A percentile compares a stretch with the other conserved stretches of the same genome.
These are phyloP conservation scores for Trachelus troglodyta DNA, from an alignment of 2,888 invertebrate genomes.

Conservation along the genomic window DNA sequence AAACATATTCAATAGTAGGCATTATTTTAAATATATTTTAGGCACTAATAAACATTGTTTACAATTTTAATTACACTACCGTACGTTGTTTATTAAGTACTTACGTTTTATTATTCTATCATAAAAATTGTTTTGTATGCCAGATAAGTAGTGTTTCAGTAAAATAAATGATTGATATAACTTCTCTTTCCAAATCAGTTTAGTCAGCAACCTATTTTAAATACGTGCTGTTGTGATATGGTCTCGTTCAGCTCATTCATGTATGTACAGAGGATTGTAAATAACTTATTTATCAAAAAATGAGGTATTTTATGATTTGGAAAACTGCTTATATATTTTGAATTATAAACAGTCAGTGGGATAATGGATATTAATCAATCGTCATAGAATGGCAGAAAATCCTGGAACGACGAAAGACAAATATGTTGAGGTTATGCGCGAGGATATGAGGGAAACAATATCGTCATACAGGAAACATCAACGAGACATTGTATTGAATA, in stretches of 20 bases:
- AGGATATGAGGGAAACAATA: slow-evolving; percentile 39
- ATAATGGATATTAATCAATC: background rate
- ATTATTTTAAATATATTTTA: background rate
- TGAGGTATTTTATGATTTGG: background rate
- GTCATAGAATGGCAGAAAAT: background rate
- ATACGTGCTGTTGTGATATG: no score
- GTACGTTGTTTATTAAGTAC: background rate
- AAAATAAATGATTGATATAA: background rate
- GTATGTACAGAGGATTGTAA: background rate
- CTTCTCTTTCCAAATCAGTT: no score
- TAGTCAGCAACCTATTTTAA: no score
- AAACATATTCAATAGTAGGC: background rate
- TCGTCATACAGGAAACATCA: slow-evolving; percentile 41
- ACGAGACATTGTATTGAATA: slow-evolving; percentile 40
- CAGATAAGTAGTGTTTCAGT: background rate
- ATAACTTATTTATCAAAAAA: background rate
- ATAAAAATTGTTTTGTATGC: background rate
- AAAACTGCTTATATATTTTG: background rate
- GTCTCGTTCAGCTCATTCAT: background rate
- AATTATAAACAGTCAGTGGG: background rate
- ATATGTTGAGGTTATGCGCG: slow-evolving; percentile 38
- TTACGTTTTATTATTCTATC: background rate
- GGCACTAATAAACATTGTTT: background rate
- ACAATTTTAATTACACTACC: no score
- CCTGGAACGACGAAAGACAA: background rate